Base-by-base conservation (phyloP, 2,113 vertebrate genomes). In the Verasper variegatus region DNA sequence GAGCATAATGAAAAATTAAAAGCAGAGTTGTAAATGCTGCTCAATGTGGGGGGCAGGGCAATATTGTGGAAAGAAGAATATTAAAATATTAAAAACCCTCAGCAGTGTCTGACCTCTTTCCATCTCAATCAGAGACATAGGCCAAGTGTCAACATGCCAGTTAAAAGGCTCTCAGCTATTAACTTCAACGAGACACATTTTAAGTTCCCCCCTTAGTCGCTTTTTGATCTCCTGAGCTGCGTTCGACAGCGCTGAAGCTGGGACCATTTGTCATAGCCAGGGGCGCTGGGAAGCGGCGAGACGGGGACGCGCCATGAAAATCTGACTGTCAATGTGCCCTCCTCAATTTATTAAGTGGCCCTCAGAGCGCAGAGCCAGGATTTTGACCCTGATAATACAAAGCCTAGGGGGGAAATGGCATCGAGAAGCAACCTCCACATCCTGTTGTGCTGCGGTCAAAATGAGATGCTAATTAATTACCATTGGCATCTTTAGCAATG, bases 381-480 rank as follows among this genome's bases (percentile, higher is more conserved):
- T 95, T 94, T 97, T 63, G 95, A 97, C 96, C 95, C 97, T 95
- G 94, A 95, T 95, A 95, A 96, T 94, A 86, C 90, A 82, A 71
- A 94, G 95, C 96, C 96, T 95, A 85, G 91, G 92, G 96, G 95
- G 94, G 90, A 94, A 95, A 95, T 94, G 94, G 95, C 95, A 96
- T 93, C 61, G 93, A 95, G 95, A 92, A 94, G 95, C 92, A 80
- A 91, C 94, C 95, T 95, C 93, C 87, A 91, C 93, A 94, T 96
- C 95, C 95, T 95, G 96, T 96, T 96, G 95, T 96, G 96, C 95
- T 93, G 91, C 94, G 90, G 93, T 96, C 95, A 95, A 88, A 97
- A 97, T 97, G 94, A 97, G 96, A 96, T 96, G 95, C 95, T 98
- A 98, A 98, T 98, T 98, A 98, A 98, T 97, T 97, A 97, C 94